These are phyloP conservation scores for Eupithecia dodoneata DNA, from an alignment of 2,888 invertebrate species.

Conservation along the genomic window DNA sequence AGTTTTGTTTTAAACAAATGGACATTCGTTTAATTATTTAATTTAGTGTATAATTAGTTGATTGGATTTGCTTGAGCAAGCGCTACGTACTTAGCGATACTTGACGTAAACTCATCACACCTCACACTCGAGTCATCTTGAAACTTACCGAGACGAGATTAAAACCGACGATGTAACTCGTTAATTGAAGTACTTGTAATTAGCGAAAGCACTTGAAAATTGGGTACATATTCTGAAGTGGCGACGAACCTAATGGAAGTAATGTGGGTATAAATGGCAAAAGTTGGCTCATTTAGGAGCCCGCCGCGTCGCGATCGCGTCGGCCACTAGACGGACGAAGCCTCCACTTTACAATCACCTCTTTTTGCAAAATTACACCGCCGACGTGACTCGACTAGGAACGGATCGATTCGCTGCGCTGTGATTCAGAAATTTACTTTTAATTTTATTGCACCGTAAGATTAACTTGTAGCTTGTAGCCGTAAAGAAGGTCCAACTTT, in stretches of 20 bases:
- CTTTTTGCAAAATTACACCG: conserved; percentile 74
- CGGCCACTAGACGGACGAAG: conserved; percentile 57
- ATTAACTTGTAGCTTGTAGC: conserved; percentile 46
- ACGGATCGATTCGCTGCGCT: conserved; percentile 48
- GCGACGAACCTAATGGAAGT: conserved; percentile 76
- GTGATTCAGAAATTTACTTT: conserved; percentile 57
- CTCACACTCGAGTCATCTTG: conserved; percentile 46
- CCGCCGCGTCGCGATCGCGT: conserved; percentile 58
- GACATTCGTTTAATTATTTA: not conserved
- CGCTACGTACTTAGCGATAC: conserved; percentile 1
- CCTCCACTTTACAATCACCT: conserved; percentile 72
- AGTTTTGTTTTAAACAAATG: not conserved
- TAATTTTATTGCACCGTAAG: conserved; percentile 54
- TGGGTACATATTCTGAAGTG: conserved; percentile 68
- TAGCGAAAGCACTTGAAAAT: conserved; percentile 66
- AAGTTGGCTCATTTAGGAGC: conserved; percentile 77
- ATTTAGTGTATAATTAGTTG: not conserved
- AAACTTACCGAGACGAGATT: conserved; percentile 62
- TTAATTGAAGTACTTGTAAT: conserved; percentile 75
- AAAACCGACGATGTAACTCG: conserved; percentile 65
- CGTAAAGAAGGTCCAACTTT: conserved; percentile 41
- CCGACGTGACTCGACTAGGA: conserved; percentile 67
- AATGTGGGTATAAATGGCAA: conserved; percentile 79
- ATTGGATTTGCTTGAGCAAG: not conserved
- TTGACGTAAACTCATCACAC: conserved; percentile 17